Conservation (phyloP, 2,888 invertebrate genomes). For the Pseudanteris insignis region DNA sequence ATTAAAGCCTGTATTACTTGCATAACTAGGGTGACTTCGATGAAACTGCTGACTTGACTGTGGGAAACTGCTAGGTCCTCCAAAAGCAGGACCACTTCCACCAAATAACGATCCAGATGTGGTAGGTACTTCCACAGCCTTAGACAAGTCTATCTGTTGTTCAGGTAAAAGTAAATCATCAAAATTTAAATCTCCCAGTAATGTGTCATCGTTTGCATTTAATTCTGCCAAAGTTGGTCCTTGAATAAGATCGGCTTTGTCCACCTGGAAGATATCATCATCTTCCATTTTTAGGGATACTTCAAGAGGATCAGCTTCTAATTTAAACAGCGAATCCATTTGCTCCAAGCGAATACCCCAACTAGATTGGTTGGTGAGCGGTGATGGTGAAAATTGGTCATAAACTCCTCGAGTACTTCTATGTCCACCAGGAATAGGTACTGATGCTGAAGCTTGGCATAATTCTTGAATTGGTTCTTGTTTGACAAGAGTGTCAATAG, state of each 20-base stretch:
- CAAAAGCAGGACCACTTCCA: slow-evolving; percentile 46
- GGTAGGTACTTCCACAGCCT: slow-evolving; percentile 40
- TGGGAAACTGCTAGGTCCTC: slow-evolving; percentile 61
- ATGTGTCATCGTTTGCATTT: slow-evolving; percentile 84
- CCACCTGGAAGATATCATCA: slow-evolving; percentile 89
- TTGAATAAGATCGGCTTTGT: slow-evolving; percentile 85
- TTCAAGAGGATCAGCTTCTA: slow-evolving; percentile 59
- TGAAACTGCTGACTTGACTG: slow-evolving; percentile 56
- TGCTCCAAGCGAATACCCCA: slow-evolving; percentile 70
- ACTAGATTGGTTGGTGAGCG: slow-evolving; percentile 53
- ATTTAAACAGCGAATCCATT: slow-evolving; percentile 55
- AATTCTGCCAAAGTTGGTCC: slow-evolving; percentile 86
- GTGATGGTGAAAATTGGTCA: slow-evolving; percentile 63
- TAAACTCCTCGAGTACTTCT: slow-evolving; percentile 57
- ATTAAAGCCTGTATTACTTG: slow-evolving; percentile 52
- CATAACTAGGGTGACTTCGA: slow-evolving; percentile 52
- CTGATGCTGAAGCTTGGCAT: slow-evolving; percentile 60
- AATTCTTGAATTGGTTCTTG: slow-evolving; percentile 58
- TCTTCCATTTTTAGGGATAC: slow-evolving; percentile 80
- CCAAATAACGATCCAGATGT: slow-evolving; percentile 50
- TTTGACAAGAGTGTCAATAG: slow-evolving; percentile 56
- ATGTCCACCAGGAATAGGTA: slow-evolving; percentile 63
- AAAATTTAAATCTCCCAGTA: slow-evolving; percentile 85
- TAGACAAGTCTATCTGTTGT: slow-evolving; percentile 64
- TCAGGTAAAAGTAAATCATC: slow-evolving; percentile 83